A percentile compares a stretch with the other conserved stretches of the same genome.
Conservation (phyloP, 1,140 invertebrate species). For the Drosophila lowei region DNA sequence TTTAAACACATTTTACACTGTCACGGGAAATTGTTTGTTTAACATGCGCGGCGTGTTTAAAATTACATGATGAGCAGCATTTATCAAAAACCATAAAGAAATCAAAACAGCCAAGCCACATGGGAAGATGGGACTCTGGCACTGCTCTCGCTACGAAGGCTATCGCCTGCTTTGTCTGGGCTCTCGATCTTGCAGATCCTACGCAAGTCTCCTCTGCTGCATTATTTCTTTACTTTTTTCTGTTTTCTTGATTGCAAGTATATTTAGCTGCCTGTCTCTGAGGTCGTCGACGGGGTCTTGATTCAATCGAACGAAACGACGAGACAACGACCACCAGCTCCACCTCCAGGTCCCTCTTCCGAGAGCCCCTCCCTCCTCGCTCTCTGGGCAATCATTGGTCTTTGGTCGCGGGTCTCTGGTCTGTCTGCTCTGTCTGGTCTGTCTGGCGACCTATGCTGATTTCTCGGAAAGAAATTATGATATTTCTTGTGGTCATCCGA, state of each 20-base stretch:
- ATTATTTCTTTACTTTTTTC: conserved; percentile 9
- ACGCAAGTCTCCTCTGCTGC: conserved; percentile 50
- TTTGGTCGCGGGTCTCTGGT: conserved; percentile 23
- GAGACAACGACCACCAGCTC: conserved; percentile 23
- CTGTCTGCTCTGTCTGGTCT: too few relatives aligned
- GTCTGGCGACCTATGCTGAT: conserved; percentile 74
- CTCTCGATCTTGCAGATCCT: conserved; percentile 55
- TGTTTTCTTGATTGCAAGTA: conserved; percentile 64
- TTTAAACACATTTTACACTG: conserved; percentile 67
- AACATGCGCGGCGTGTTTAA: conserved; percentile 78
- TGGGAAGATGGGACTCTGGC: conserved; percentile 6
- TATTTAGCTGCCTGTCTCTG: conserved; percentile 70
- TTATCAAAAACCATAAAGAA: conserved; percentile 66
- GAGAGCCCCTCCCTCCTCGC: conserved; percentile 13
- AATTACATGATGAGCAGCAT: conserved; percentile 79
- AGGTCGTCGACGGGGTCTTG: conserved; percentile 71
- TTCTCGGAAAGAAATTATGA: conserved; percentile 75
- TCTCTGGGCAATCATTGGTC: conserved; percentile 61
- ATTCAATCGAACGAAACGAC: conserved; percentile 64
- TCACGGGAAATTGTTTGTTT: conserved; percentile 81
- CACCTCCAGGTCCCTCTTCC: conserved; percentile 1
- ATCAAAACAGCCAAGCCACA: conserved; percentile 25
- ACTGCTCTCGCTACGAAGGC: background rate
- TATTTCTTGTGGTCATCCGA: conserved; percentile 56
- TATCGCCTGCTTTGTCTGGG: conserved; percentile 31